Evolutionary conservation across 2,113 vertebrate genomes (phyloP).

Genomic region (Entomyzon cyanotis): DNA sequence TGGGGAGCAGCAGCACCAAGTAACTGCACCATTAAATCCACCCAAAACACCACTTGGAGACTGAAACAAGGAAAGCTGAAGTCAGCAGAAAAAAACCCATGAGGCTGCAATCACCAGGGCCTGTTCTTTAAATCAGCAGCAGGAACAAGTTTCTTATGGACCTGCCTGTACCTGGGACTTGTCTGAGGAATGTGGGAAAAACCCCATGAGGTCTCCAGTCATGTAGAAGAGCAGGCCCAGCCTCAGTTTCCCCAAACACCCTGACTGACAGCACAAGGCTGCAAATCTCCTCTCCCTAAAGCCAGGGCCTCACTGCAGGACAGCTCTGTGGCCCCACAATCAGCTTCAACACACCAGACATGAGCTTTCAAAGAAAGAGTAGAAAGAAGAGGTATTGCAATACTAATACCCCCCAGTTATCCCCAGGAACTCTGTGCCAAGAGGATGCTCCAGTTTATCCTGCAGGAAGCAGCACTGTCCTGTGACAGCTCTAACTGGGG

Average conservation of each 20-base stretch:
- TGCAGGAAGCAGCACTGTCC: not conserved
- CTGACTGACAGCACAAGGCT: not conserved
- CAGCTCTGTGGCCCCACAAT: not conserved
- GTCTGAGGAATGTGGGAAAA: not conserved
- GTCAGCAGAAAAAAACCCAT: not conserved
- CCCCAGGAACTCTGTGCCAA: not conserved
- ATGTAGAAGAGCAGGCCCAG: not conserved
- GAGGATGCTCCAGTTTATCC: not conserved
- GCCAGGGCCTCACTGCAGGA: not conserved
- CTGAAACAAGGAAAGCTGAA: not conserved
- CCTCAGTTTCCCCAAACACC: not conserved
- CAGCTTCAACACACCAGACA: not conserved
- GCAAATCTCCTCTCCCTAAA: not conserved
- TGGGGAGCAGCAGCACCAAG: not conserved
- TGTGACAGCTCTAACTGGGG: not conserved
- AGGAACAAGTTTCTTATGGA: not conserved
- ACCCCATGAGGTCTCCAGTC: not conserved
- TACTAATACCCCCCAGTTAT: not conserved
- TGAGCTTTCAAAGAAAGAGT: not conserved
- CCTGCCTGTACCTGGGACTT: not conserved
- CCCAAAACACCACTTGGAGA: not conserved
- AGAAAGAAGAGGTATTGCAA: not conserved
- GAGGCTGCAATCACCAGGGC: not conserved
- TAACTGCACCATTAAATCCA: not conserved
- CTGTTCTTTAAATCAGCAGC: not conserved